Evolutionary conservation across 1,140 invertebrate genomes (phyloP), one percentile per base, ranked within the genome.

Genomic region (Druon quercuslanigerum): DNA sequence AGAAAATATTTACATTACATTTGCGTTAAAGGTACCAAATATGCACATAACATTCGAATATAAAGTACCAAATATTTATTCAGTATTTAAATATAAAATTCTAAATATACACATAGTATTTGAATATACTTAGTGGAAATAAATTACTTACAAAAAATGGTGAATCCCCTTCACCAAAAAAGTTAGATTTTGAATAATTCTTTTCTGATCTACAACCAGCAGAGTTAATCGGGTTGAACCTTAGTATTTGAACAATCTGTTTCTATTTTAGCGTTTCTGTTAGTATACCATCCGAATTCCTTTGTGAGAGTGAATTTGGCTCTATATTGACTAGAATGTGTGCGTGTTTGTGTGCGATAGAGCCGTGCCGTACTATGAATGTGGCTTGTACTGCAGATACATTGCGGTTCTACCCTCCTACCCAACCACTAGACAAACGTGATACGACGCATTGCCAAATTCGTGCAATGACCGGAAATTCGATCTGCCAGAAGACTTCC

Each of bases 371-470:
- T 73, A 66, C 77, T 79, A 78, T 79, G 79, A 86, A 84, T 79
- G 81, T 85, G 78, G 80, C 79, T 78, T 84, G 79, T 84, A 88
- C 86, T 87, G 86, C 87, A 85, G 87, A 87, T 88, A 87, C 80
- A 82, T 87, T 88, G 87, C 87, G 85, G 87, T 83, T 81, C 79
- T 83, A 76, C 71, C 80, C 80, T 83, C 83, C 76, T 52, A 76
- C 76, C 78, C 66, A 72, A 54, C 66, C 74, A 46, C 40, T 76
- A 75, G 51, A 77, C 77, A 82, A 83, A 81, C 80, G 79, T 78
- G 83, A 85, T 78, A 84, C 82, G 79, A 82, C 76, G 82, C 80
- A 80, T 79, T 86, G 85, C 85, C 85, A 86, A 85, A 86, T 85
- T 87, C 81, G 79, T 83, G 76, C 81, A 80, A 82, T 78, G 78